Conservation (phyloP, 2,888 invertebrate species). For the Brachyptera putata region DNA sequence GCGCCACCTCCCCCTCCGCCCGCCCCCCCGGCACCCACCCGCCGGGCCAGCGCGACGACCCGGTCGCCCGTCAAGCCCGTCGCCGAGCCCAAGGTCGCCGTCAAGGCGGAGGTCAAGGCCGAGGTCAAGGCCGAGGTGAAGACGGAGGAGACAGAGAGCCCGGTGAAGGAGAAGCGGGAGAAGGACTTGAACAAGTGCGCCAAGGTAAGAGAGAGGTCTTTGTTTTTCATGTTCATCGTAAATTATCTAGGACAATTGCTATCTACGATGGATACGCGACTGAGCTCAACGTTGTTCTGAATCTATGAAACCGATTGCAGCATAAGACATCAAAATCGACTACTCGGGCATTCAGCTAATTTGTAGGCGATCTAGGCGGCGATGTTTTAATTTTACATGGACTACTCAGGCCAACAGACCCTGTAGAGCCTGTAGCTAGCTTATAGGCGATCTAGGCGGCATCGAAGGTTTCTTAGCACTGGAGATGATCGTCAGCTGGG, state of each 20-base stretch:
- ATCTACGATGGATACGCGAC: too few relatives aligned
- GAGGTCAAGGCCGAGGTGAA: background rate
- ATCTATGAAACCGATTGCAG: too few relatives aligned
- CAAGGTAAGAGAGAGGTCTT: constrained; percentile 34
- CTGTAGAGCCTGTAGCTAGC: too few relatives aligned
- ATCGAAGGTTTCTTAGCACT: too few relatives aligned
- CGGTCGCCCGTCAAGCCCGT: constrained; percentile 32
- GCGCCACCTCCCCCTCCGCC: constrained; percentile 33
- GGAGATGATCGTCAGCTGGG: too few relatives aligned
- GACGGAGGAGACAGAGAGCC: background rate
- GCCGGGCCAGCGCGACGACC: constrained; percentile 25
- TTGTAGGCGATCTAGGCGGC: too few relatives aligned
- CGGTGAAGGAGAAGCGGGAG: background rate
- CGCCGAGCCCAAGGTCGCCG: constrained; percentile 20
- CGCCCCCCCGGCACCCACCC: constrained; percentile 35
- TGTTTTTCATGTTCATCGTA: background rate
- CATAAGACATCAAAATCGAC: too few relatives aligned
- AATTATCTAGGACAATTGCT: background rate
- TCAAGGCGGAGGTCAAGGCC: background rate
- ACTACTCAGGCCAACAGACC: too few relatives aligned
- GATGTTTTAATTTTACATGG: too few relatives aligned
- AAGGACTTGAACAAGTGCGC: constrained; percentile 33
- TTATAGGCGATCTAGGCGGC: too few relatives aligned
- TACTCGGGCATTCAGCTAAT: too few relatives aligned
- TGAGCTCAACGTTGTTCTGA: too few relatives aligned